Base-by-base conservation (phyloP, 2,113 vertebrate species). In the Lampris megalopsis region DNA sequence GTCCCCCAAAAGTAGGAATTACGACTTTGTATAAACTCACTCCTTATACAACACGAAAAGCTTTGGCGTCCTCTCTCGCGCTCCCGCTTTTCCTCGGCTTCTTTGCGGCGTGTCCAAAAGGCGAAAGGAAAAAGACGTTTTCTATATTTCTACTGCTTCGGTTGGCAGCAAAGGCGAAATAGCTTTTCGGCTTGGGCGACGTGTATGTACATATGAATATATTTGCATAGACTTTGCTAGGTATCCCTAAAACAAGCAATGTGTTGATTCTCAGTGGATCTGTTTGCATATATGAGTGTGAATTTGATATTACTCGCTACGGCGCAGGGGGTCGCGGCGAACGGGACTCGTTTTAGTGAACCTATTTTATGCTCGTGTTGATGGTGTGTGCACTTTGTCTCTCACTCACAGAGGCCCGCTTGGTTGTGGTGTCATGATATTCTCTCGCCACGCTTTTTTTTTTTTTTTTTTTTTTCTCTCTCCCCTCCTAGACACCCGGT, bases 181-280 rank as follows among this genome's bases (percentile, higher is more conserved):
- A 79, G 90, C 90, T 91, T 89, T 91, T 87, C 86, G 62, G 89
- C 88, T 87, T 90, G 80, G 80, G 87, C 77, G n/a, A 83, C 77
- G 85, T 92, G 87, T 91, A 86, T 94, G 92, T 93, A 93, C 86
- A 92, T 93, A 92, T 89, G 85, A 90, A 90, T 94, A 93, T 94
- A 93, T 93, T 93, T 91, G 88, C 92, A 91, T 93, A 92, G 92
- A 93, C 88, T 94, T 93, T 91, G 90, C 91, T 91, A 92, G 93
- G 87, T 93, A 93, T 92, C 92, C 91, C 91, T 91, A 88, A 91
- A 91, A 91, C 88, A 90, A 93, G 87, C 88, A 88, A 91, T 88
- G 89, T 93, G 92, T 92, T 89, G 83, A 92, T 91, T 90, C 93
- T 94, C 93, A 92, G 93, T 93, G 93, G 92, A 93, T 92, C 91